These are phyloP conservation scores for Illadopsis cleaveri DNA, from an alignment of 2,113 vertebrate genomes.

Conservation along the genomic window DNA sequence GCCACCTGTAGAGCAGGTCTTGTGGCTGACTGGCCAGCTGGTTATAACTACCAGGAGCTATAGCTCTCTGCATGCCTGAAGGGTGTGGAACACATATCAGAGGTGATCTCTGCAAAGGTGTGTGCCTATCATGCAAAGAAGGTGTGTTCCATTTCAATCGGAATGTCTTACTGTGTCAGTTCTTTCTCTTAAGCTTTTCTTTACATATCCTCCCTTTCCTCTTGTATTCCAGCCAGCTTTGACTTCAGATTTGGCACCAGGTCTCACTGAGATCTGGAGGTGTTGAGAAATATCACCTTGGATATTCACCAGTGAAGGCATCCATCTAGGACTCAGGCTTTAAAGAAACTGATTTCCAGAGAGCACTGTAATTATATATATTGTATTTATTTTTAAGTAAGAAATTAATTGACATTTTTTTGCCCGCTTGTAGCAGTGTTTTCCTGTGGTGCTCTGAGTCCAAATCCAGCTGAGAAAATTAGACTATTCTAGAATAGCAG, in stretches of 20 bases:
- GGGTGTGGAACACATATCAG: not conserved
- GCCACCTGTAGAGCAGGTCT: not conserved
- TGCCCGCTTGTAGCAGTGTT: not conserved
- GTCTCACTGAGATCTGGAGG: not conserved
- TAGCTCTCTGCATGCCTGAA: not conserved
- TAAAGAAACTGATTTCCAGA: not conserved
- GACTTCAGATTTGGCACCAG: not conserved
- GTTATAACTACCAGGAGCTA: not conserved
- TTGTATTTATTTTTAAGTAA: not conserved
- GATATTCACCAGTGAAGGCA: not conserved
- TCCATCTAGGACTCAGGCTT: not conserved
- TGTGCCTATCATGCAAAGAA: not conserved
- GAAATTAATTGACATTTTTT: not conserved
- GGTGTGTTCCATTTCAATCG: not conserved
- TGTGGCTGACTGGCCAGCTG: not conserved
- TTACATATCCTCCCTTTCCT: not conserved
- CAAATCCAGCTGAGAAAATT: not conserved
- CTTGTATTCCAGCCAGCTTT: not conserved
- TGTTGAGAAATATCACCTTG: not conserved
- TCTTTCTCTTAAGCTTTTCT: not conserved
- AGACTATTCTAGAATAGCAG: not conserved
- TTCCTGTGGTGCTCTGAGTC: not conserved
- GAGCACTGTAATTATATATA: not conserved
- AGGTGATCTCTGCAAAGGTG: not conserved
- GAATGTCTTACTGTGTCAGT: not conserved